Evolutionary conservation across 2,888 invertebrate species (phyloP), one percentile per base, ranked within the genome.

Genomic region (Amphipyra tragopoginis): DNA sequence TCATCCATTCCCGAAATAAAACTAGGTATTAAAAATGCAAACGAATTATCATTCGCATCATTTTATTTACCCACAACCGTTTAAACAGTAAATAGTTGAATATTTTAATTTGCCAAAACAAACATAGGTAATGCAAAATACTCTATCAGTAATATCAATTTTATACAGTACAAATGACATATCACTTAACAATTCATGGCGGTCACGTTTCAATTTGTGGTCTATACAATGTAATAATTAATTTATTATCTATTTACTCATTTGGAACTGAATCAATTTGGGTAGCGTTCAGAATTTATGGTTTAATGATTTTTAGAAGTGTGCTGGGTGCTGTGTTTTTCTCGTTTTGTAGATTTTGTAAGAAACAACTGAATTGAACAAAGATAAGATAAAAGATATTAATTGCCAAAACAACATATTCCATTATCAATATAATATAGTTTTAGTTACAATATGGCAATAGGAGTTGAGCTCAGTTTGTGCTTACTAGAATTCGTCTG

Each of bases 171-270:
- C 81, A 79, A 84, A 84, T 86, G 85, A 77, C 82, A 79, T 79
- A 81, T 86, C 80, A 85, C 77, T 87, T 80, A 84, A 76, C 75
- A 79, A 87, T 87, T 86, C 82, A 87, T 84, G 72, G 77, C 67
- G 72, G 71, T 75, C 81, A 77, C 77, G 75, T 86, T 87, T 81
- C 87, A 84, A 84, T 87, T 85, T 83, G 86, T 76, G 83, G 85
- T 80, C 75, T 79, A 81, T 77, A 77, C 75, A 79, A 60, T 79
- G 79, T 78, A 81, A 83, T 82, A 83, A 85, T 83, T 84, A 81
- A 87, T 80, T 76, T 72, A 79, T 79, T 75, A 78, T 75, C 73
- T 80, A 79, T 82, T 82, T 77, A 77, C 72, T 74, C 72, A 77
- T 77, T 79, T 70, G 72, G 55, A 58, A 72, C 54, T 49, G 77